Evolutionary conservation across 2,797 vertebrate species (phyloP), one percentile per base, ranked within the genome.

Genomic region (Falco berigora): DNA sequence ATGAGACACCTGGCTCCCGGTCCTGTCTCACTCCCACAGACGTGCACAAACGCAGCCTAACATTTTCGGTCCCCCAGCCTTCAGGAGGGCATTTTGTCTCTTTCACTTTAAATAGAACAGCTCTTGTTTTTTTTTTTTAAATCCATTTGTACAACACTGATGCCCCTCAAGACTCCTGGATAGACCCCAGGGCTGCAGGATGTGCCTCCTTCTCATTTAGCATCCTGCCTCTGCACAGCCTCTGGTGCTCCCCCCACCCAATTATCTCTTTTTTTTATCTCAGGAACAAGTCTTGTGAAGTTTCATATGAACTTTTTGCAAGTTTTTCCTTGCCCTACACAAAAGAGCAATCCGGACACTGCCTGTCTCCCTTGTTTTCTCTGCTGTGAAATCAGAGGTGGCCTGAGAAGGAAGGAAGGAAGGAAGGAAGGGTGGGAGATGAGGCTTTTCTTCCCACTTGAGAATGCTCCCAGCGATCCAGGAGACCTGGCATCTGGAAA

Each of bases 201-300:
- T 0, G 7, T 2, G 3, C 40, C 34, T 10, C 4, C 18, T 28
- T 23, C 68, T 22, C 6, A 18, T 10, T 11, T 5, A 36, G 11
- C 40, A 16, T 24, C 44, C 68, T 9, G 13, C 17, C 20, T 24
- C 9, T 23, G 40, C 79, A 15, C 7, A 2, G 68, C 40, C 15
- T 7, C 4, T 0, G 21, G 30, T 6, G 74, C 5, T 56, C 59
- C 38, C 42, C 12, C 19, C 47, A 32, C 50, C 25, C 12, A 1
- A 0, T 4, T 8, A 10, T 4, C 50, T 59, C 34, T 13, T 40
- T 21, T 13, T 40, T 21, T 12, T 7, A 59, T 6, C 52, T 42
- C 66, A 4, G 15, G 12, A 36, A 25, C 30, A 19, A 52, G 0
- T 1, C 50, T 23, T 18, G 7, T 2, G 1, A 17, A 59, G 32